Evolutionary conservation across 2,113 vertebrate genomes (phyloP), one percentile per base, ranked within the genome.

Genomic region (Sitta europaea): DNA sequence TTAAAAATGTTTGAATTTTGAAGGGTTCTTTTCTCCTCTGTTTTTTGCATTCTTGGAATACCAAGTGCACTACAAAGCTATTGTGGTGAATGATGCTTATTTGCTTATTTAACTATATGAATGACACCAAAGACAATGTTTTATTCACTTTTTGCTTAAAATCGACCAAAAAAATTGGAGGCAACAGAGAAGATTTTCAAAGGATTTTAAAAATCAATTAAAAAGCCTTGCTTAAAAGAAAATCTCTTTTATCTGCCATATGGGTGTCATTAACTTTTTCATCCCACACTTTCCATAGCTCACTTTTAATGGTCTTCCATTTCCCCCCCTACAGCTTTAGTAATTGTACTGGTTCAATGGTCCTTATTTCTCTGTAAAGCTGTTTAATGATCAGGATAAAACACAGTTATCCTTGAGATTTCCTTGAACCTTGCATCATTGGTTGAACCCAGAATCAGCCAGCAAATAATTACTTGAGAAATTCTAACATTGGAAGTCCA

Each of bases 71-170:
- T 38, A 72, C 27, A 74, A 78, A 91, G 33, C 5, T 65, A 27
- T n/a, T 45, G 17, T 47, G 29, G 10, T 83, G 63, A 90, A 70
- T 59, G 43, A 45, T 67, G 38, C 18, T 73, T 93, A 51, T 94
- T 90, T 67, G 38, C 18, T 73, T 93, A 51, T 94, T 90, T 86
- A 79, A 62, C 23, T 88, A 24, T 1, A 22, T 63, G 42, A 88
- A 48, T 50, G 19, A 61, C 68, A 83, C 7, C 10, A 83, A 82
- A 88, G 54, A 73, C 38, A 80, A 85, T 73, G 54, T 92, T 75
- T 91, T 76, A 70, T 90, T 89, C 54, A 89, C 24, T 16, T 90
- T 79, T 77, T 86, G 40, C n/a, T 92, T 93, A 48, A 93, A 89
- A 62, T 81, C 42, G 47, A 23, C 1, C 62, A 62, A 79, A 78